phyloP scores from a whole-genome alignment of 2,113 vertebrate species.

The Ivindomyrus marchei region DNA sequence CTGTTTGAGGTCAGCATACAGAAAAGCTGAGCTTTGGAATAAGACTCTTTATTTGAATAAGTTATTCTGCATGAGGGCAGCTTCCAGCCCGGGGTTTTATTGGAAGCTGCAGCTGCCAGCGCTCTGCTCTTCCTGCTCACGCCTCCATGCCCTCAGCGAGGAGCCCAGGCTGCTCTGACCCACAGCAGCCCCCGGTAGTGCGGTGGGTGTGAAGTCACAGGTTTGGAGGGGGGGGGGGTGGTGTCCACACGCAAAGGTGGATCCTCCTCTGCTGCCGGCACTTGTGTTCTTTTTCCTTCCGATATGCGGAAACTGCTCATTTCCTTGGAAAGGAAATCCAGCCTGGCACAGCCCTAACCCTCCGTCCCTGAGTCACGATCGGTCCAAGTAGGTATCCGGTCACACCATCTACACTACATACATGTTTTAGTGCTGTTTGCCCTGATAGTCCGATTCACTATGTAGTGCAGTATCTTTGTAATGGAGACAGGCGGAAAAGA shows the following conservation, averaged over 20 bases:
- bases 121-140: background rate
- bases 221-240: background rate
- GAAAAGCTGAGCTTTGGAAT: background rate
- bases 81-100: background rate
- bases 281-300: slow-evolving; percentile 35
- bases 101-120: background rate
- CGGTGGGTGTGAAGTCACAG: background rate
- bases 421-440: background rate
- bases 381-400: background rate
- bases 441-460: background rate
- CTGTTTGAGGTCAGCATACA: background rate
- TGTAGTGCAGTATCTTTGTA: background rate
- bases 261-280: slow-evolving; percentile 18
- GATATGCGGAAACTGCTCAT: slow-evolving; percentile 29
- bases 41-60: background rate
- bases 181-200: background rate
- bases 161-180: background rate
- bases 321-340: slow-evolving; percentile 24
- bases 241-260: slow-evolving; percentile 26
- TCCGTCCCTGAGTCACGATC: background rate
- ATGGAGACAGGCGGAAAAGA: background rate
- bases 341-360: background rate
- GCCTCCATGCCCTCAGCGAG: background rate
- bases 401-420: background rate
- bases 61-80: background rate